Conservation (phyloP, 2,888 invertebrate genomes). For the Phalangium opilio region DNA sequence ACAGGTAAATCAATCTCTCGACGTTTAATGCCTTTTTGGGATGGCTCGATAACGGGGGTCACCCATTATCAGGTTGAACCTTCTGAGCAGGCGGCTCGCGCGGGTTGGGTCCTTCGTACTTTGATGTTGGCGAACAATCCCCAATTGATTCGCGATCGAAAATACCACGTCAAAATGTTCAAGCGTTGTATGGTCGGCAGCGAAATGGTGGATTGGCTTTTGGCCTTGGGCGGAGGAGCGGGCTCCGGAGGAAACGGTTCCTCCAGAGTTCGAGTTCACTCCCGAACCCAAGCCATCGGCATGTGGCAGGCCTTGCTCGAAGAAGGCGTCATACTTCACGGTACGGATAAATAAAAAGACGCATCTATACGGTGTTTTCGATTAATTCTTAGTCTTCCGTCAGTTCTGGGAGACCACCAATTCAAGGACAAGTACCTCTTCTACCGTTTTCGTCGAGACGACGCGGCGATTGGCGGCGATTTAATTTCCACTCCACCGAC, state of each 20-base stretch:
- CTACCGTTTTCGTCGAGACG: conserved; percentile 61
- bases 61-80: conserved; percentile 19
- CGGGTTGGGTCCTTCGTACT: conserved; percentile 52
- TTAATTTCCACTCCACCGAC: conserved; percentile 5
- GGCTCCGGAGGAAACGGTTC: neutral
- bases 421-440: conserved; percentile 68
- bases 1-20: too few species aligned
- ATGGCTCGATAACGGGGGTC: too few species aligned
- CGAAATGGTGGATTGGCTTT: conserved; percentile 64
- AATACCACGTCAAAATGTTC: conserved; percentile 45
- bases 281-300: conserved; percentile 52
- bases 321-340: conserved; percentile 52
- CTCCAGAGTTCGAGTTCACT: conserved; percentile 36
- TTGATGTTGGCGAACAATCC: conserved; percentile 45
- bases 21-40: too few species aligned
- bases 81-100: conserved; percentile 48
- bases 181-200: conserved; percentile 57
- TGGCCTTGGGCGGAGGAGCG: conserved; percentile 3
- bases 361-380: neutral
- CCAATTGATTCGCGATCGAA: conserved; percentile 44
- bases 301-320: conserved; percentile 72
- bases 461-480: conserved; percentile 36
- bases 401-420: conserved; percentile 59
- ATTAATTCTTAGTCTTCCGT: conserved; percentile 20
- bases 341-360: conserved; percentile 34